Percentiles rank a stretch among this genome's conserved stretches.
phyloP scores from a whole-genome alignment of 2,113 vertebrate species.

The Sylvietta virens region DNA sequence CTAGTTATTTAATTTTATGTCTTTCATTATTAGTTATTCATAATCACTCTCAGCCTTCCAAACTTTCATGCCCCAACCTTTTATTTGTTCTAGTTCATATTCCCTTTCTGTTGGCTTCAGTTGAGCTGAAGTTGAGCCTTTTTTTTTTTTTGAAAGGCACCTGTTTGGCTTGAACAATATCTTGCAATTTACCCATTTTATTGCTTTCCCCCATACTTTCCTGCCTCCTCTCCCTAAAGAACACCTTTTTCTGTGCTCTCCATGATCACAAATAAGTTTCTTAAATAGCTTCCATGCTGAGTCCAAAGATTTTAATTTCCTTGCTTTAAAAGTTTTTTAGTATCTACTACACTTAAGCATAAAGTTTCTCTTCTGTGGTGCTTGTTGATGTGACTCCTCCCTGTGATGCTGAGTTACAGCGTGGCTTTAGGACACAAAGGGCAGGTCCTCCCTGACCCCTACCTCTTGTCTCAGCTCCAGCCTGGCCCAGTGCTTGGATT shows the following conservation, averaged over 20 bases:
- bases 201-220: not conserved
- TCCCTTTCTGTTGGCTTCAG: not conserved
- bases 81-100: not conserved
- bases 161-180: conserved; percentile 30
- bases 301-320: conserved; percentile 39
- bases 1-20: conserved; percentile 3
- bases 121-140: not conserved
- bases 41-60: conserved; percentile 3
- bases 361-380: not conserved
- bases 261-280: not conserved
- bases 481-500: not conserved
- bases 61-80: not conserved
- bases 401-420: not conserved
- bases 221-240: not conserved
- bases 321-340: conserved; percentile 6
- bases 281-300: conserved; percentile 31
- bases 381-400: not conserved
- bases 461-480: not conserved
- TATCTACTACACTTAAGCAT: not conserved
- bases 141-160: not conserved
- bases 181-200: conserved; percentile 6
- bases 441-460: not conserved
- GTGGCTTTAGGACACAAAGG: not conserved
- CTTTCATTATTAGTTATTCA: conserved; percentile 6
- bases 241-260: not conserved